Evolutionary conservation across 2,113 vertebrate genomes (phyloP).

Genomic region (Colinus virginianus): DNA sequence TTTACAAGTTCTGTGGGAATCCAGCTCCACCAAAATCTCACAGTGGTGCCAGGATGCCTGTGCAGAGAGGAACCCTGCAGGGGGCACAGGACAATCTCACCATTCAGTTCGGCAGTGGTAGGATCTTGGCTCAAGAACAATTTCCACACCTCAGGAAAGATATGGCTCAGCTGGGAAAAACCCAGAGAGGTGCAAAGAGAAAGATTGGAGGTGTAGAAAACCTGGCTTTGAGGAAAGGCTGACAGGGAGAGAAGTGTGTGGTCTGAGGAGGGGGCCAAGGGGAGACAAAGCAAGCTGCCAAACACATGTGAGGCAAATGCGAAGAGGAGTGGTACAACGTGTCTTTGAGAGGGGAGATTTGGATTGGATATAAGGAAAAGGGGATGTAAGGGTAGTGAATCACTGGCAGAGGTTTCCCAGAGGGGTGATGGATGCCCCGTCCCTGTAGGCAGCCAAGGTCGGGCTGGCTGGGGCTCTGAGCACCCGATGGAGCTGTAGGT

Average conservation of each 20-base stretch:
- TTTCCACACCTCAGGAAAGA: not conserved
- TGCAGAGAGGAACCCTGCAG: not conserved
- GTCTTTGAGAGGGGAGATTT: not conserved
- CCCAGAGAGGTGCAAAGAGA: not conserved
- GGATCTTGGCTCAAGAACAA: not conserved
- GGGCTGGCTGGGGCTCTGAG: no score
- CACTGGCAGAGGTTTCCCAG: no score
- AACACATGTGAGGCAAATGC: rapidly evolving
- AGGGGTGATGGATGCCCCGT: no score
- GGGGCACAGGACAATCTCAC: not conserved
- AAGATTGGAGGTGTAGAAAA: not conserved
- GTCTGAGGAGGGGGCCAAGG: not conserved
- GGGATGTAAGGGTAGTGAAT: no score
- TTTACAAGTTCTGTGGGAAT: not conserved
- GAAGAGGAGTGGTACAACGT: not conserved
- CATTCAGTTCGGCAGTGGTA: not conserved
- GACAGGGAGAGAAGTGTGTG: not conserved
- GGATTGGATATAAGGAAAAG: no score
- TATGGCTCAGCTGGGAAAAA: not conserved
- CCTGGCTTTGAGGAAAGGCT: not conserved
- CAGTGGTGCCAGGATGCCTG: not conserved
- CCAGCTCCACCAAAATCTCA: not conserved
- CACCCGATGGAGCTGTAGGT: no score
- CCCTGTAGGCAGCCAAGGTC: no score
- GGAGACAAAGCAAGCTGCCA: not conserved